Percentiles rank a stretch among this genome's conserved stretches.
Conservation (phyloP, 2,888 invertebrate genomes). For the Mamestra brassicae region DNA sequence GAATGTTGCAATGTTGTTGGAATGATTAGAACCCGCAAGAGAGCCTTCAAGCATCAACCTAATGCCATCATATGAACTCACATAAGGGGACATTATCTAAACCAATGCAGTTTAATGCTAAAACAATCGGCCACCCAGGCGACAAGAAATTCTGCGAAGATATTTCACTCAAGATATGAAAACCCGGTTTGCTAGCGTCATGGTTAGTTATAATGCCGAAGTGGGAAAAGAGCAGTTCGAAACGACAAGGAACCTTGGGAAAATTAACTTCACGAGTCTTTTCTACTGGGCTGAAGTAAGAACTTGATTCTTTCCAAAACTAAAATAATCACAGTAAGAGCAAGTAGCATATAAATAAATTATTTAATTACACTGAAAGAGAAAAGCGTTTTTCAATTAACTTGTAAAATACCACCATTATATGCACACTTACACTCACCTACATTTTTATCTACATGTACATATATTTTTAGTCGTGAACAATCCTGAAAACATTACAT, state of each 20-base stretch:
- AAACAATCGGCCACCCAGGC: constrained; percentile 32
- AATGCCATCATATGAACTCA: neutral
- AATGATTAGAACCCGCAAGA: neutral
- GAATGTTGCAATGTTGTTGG: no score
- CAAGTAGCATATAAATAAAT: no score
- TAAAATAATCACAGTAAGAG: neutral
- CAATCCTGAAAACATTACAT: no score
- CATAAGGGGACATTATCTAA: neutral
- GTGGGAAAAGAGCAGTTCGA: neutral
- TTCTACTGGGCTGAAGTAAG: neutral
- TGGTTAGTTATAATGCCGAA: constrained; percentile 29
- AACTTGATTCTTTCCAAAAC: neutral
- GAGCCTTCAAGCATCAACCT: neutral
- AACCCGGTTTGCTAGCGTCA: constrained; percentile 22
- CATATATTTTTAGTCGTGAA: no score
- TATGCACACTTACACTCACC: no score
- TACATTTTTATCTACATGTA: no score
- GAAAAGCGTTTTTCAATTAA: no score
- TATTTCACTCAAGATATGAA: constrained; percentile 20
- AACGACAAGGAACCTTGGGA: neutral
- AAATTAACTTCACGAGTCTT: neutral
- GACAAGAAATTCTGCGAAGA: constrained; percentile 29
- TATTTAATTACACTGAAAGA: no score
- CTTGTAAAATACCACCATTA: no score
- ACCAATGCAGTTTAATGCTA: constrained; percentile 4